These are phyloP conservation scores for Leptopterna dolabrata DNA, from an alignment of 2,888 invertebrate genomes.

Conservation along the genomic window DNA sequence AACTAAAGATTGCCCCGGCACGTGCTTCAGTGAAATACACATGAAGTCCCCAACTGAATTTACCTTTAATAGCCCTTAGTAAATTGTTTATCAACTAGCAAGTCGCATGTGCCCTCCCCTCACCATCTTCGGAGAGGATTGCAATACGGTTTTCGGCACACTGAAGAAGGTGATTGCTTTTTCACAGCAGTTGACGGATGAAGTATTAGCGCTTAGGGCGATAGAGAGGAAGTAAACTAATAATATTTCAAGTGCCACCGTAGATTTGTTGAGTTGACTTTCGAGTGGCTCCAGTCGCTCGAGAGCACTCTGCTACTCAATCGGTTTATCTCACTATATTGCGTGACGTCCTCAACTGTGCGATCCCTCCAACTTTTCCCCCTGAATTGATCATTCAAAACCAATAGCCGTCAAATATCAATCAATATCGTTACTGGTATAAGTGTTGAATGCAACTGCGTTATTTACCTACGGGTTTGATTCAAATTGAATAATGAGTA, in stretches of 20 bases:
- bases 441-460: no score
- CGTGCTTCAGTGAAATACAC: neutral
- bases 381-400: neutral
- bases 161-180: conserved; percentile 15
- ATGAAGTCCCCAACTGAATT: neutral
- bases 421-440: no score
- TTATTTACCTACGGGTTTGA: no score
- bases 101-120: neutral
- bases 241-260: neutral
- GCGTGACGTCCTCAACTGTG: neutral
- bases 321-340: neutral
- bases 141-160: neutral
- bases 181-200: conserved; percentile 1
- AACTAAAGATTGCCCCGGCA: no score
- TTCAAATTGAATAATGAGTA: no score
- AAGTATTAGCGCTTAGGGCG: conserved; percentile 18
- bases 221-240: neutral
- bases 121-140: neutral
- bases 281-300: neutral
- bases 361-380: neutral
- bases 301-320: neutral
- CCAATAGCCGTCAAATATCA: neutral
- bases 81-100: neutral
- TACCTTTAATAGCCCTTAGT: neutral
- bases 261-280: neutral